Conservation (phyloP, 2,113 vertebrate genomes). For the Gymnorhina tibicen region DNA sequence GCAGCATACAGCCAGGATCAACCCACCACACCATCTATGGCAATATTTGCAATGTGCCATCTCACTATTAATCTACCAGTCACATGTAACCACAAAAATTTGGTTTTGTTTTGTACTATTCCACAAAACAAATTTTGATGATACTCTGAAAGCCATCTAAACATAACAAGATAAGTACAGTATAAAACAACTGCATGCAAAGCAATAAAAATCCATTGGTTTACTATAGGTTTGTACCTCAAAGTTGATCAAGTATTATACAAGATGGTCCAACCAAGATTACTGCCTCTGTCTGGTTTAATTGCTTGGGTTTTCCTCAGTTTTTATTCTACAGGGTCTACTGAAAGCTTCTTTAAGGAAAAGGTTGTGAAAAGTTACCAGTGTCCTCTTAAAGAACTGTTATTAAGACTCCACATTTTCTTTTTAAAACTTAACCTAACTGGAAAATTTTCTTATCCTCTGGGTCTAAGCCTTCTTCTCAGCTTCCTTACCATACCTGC, state of each 20-base stretch:
- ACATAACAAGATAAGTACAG: background rate
- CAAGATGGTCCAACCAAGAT: background rate
- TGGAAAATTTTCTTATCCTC: background rate
- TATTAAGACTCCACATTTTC: background rate
- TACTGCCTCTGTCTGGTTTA: background rate
- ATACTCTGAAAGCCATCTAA: background rate
- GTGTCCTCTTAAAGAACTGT: background rate
- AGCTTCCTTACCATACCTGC: background rate
- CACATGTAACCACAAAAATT: background rate
- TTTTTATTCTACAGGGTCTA: background rate
- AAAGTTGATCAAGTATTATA: background rate
- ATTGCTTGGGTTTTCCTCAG: background rate
- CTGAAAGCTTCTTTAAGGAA: background rate
- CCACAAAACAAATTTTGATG: background rate
- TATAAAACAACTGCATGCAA: background rate
- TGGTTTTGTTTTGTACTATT: background rate
- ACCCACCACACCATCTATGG: background rate
- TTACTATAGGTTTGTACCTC: background rate
- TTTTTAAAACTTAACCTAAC: background rate
- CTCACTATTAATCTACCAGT: background rate
- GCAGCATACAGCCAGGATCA: rapidly evolving
- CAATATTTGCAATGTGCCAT: background rate
- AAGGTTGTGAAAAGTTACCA: background rate
- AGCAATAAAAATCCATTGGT: background rate
- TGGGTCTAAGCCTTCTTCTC: background rate